Evolutionary conservation across 2,113 vertebrate genomes (phyloP).

Genomic region (Solea senegalensis): DNA sequence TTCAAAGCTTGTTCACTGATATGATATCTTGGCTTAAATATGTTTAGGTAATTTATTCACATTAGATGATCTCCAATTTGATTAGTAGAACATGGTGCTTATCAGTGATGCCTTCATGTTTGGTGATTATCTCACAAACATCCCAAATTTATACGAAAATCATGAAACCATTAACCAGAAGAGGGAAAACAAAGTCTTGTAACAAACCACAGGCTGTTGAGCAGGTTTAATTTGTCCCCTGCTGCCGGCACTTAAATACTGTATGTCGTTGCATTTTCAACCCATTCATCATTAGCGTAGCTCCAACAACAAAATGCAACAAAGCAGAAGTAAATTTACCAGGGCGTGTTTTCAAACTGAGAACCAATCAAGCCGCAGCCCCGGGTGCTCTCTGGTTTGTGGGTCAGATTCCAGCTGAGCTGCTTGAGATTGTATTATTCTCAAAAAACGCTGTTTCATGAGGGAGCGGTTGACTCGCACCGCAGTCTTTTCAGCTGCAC

Average conservation of each 20-base stretch:
- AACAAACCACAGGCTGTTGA: slow-evolving; percentile 28
- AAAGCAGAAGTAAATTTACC: slow-evolving; percentile 28
- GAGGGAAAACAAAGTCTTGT: background rate
- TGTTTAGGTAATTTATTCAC: background rate
- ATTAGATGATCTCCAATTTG: too few relatives aligned
- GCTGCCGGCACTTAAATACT: slow-evolving; percentile 32
- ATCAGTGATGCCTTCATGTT: background rate
- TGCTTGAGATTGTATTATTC: slow-evolving; percentile 25
- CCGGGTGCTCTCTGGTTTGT: slow-evolving; percentile 17
- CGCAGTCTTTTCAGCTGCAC: slow-evolving; percentile 38
- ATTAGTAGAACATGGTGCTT: background rate
- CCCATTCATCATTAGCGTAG: slow-evolving; percentile 42
- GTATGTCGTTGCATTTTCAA: slow-evolving; percentile 15
- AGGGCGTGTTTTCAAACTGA: slow-evolving; percentile 35
- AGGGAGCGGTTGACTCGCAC: slow-evolving; percentile 49
- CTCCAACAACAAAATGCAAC: slow-evolving; percentile 40
- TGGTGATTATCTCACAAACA: background rate
- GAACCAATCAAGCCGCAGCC: slow-evolving; percentile 55
- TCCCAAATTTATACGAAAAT: slow-evolving; percentile 16
- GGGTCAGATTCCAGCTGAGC: background rate
- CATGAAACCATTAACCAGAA: background rate
- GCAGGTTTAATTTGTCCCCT: slow-evolving; percentile 34
- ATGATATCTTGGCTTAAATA: background rate
- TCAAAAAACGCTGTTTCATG: slow-evolving; percentile 58
- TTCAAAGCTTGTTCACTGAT: background rate